Conservation (phyloP, 2,797 vertebrate genomes). For the Eulemur coronatus region DNA sequence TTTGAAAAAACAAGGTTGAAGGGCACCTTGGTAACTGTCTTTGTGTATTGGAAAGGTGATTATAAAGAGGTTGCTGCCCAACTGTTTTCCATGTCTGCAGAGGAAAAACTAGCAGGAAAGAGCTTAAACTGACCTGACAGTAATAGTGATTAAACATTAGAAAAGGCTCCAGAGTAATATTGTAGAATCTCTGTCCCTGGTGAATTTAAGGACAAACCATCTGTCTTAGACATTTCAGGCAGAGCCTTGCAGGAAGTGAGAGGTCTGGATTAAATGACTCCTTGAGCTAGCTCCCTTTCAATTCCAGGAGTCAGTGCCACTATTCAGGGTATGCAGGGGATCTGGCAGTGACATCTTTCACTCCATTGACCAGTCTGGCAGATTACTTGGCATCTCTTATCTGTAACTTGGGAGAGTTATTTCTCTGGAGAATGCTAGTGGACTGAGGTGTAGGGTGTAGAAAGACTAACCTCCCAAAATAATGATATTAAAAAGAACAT, state of each 20-base stretch:
- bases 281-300: slow-evolving; percentile 58
- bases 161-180: slow-evolving; percentile 61
- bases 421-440: background rate
- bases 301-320: slow-evolving; percentile 29
- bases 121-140: slow-evolving; percentile 74
- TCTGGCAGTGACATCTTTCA: slow-evolving; percentile 23
- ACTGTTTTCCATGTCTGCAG: slow-evolving; percentile 40
- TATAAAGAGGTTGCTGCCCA: slow-evolving; percentile 48
- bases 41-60: slow-evolving; percentile 27
- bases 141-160: slow-evolving; percentile 78
- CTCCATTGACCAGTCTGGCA: background rate
- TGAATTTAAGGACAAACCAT: slow-evolving; percentile 76
- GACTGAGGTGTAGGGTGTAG: background rate
- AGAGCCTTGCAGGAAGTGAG: slow-evolving; percentile 41
- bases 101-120: slow-evolving; percentile 67
- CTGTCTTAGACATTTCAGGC: slow-evolving; percentile 65
- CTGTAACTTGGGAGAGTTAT: slow-evolving; percentile 12
- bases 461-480: background rate
- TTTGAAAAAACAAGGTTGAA: slow-evolving; percentile 32
- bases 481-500: background rate
- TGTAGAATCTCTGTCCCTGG: slow-evolving; percentile 64
- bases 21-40: slow-evolving; percentile 34
- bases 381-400: slow-evolving; percentile 26
- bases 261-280: slow-evolving; percentile 60
- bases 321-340: background rate